Conservation (phyloP, 64 coral and sea anemone genomes). For the Trachythela sp. region DNA sequence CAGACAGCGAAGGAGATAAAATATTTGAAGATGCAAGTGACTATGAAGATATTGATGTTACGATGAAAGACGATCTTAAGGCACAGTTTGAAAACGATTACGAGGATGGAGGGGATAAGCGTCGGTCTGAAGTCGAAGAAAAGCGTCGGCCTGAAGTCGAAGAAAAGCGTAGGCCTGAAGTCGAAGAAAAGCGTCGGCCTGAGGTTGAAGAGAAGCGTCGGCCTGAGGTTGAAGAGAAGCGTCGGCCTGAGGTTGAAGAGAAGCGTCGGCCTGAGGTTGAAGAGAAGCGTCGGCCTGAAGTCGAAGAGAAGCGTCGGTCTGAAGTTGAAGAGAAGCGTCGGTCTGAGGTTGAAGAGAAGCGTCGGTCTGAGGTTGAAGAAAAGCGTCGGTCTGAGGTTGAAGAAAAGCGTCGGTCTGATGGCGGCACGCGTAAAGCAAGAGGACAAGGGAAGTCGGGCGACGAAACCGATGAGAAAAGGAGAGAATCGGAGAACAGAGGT, state of each 20-base stretch:
- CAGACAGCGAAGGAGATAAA: neutral
- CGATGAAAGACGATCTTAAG: neutral
- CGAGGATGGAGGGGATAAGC: neutral
- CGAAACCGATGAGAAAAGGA: neutral
- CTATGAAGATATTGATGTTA: neutral
- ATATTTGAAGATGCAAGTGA: slow-evolving; percentile 22
- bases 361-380: neutral
- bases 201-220: neutral
- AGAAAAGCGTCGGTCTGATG: neutral
- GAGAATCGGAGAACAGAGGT: neutral
- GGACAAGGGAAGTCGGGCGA: neutral
- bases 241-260: neutral
- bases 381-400: neutral
- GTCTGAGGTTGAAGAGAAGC: neutral
- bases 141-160: neutral
- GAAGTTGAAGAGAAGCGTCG: neutral
- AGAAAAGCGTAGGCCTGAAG: neutral
- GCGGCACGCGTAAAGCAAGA: neutral
- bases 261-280: neutral
- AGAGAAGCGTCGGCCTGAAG: neutral
- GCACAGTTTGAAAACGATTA: neutral
- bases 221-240: neutral
- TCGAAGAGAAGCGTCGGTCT: neutral
- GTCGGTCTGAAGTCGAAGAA: neutral
- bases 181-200: neutral